A percentile compares a stretch with the other conserved stretches of the same genome.
Conservation (phyloP, 2,888 invertebrate species). For the Tridacna gigas region DNA sequence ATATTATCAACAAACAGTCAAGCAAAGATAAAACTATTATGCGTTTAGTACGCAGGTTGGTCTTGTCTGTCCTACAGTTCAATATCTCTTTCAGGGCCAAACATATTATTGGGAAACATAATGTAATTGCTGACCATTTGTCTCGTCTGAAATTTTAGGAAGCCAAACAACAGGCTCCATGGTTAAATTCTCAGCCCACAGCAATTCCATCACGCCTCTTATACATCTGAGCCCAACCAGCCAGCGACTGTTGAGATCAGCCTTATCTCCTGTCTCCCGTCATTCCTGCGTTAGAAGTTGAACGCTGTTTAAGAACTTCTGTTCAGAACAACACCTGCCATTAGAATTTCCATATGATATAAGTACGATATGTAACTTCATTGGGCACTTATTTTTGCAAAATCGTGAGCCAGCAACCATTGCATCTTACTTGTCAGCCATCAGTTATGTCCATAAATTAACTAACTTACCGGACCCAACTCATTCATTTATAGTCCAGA, state of each 20-base stretch:
- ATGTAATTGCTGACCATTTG: neutral
- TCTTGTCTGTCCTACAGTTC: neutral
- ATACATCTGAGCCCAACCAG: neutral
- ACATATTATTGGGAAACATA: constrained; percentile 4
- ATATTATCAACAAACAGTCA: neutral
- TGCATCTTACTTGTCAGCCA: constrained; percentile 22
- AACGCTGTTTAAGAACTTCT: neutral
- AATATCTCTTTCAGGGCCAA: neutral
- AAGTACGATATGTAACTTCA: too few relatives aligned
- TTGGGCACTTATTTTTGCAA: too few relatives aligned
- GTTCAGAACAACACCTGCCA: neutral
- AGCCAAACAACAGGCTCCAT: neutral
- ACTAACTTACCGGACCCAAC: constrained; percentile 5
- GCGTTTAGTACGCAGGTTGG: neutral
- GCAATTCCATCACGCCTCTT: neutral
- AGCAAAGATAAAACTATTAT: constrained; percentile 9
- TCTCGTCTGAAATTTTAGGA: constrained; percentile 12
- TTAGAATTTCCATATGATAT: neutral
- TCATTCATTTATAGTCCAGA: too few relatives aligned
- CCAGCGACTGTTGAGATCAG: neutral
- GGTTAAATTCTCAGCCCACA: neutral
- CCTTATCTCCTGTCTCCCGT: neutral
- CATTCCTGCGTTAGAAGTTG: neutral
- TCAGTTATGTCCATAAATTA: constrained; percentile 24
- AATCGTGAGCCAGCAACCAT: too few relatives aligned